Conservation (phyloP, 2,797 vertebrate genomes). For the Alca torda region DNA sequence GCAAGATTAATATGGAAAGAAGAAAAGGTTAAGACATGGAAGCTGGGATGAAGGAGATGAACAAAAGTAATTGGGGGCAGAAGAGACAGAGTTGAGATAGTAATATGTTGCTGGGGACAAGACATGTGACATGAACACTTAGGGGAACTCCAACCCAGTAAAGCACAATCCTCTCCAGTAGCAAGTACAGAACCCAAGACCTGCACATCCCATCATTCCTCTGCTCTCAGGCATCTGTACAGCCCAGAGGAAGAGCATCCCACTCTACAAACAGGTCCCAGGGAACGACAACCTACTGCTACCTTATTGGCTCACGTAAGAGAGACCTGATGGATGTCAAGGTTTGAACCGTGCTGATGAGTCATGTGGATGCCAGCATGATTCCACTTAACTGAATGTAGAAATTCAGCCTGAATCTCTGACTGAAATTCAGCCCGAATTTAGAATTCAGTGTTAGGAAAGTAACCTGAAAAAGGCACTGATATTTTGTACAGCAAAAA, state of each 20-base stretch:
- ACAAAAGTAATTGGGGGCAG: neutral
- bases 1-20: neutral
- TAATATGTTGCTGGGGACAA: neutral
- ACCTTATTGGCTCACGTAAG: neutral
- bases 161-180: neutral
- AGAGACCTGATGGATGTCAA: neutral
- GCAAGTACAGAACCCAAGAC: neutral
- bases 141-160: neutral
- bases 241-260: neutral
- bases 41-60: neutral
- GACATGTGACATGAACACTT: rapidly evolving
- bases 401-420: neutral
- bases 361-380: neutral
- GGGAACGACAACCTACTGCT: neutral
- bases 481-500: neutral
- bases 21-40: neutral
- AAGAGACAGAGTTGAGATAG: neutral
- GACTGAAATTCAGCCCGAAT: neutral
- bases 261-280: neutral
- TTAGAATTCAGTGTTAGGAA: neutral
- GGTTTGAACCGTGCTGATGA: neutral
- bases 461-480: neutral
- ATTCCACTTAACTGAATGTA: neutral
- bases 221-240: neutral
- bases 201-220: neutral